Evolutionary conservation across 2,888 invertebrate species (phyloP).

Genomic region (Synergus gifuensis): DNA sequence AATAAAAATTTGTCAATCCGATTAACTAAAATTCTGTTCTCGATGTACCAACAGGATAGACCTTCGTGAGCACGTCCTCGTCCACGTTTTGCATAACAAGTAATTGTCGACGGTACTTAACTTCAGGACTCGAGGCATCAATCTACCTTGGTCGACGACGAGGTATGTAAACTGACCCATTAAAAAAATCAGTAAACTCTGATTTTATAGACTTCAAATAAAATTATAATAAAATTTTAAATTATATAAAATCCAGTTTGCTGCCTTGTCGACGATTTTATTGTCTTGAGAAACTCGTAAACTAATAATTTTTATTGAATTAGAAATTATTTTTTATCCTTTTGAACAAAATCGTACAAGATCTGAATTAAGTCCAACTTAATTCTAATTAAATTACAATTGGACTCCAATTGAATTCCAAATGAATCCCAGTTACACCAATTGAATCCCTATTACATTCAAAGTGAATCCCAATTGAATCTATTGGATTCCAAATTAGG

Average conservation of each 20-base stretch:
- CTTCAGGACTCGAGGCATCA: constrained; percentile 49
- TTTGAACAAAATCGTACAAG: no score
- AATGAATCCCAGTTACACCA: no score
- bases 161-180: constrained; percentile 18
- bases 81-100: constrained; percentile 54
- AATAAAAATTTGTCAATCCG: constrained; percentile 2
- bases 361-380: no score
- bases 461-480: no score
- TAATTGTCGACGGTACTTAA: constrained; percentile 54
- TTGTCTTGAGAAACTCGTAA: no score
- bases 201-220: not conserved
- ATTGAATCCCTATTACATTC: no score
- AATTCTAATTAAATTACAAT: no score
- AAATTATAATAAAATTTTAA: not conserved
- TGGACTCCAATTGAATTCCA: no score
- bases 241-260: not conserved
- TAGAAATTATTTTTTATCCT: no score
- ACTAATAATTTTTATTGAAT: no score
- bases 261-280: not conserved
- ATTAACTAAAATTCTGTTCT: not conserved
- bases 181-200: constrained; percentile 8
- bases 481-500: no score
- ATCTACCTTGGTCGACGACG: constrained; percentile 42
- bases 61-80: constrained; percentile 40
- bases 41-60: constrained; percentile 19